Percentiles rank a stretch among this genome's conserved stretches.
phyloP scores from a whole-genome alignment of 1,140 invertebrate genomes.

The Leptinotarsa lineolata region DNA sequence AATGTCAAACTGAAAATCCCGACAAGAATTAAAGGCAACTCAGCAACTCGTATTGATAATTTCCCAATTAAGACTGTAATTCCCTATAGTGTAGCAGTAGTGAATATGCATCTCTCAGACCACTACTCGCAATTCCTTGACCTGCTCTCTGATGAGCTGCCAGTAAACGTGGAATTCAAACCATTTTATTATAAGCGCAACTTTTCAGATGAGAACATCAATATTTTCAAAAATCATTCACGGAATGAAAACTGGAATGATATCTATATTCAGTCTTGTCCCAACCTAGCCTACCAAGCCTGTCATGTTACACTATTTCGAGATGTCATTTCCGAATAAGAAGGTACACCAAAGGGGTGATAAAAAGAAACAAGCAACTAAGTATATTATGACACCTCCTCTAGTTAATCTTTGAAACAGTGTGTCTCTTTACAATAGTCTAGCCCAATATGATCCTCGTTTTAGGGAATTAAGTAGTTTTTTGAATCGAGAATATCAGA shows the following conservation, averaged over 20 bases:
- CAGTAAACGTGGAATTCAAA: slow-evolving; percentile 7
- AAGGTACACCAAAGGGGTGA: too few relatives aligned
- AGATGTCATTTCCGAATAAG: too few relatives aligned
- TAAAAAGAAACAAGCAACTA: too few relatives aligned
- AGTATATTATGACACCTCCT: too few relatives aligned
- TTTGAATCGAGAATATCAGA: slow-evolving; percentile 18
- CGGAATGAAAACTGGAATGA: too few relatives aligned
- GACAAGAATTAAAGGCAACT: slow-evolving; percentile 11
- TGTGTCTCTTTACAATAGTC: slow-evolving; percentile 10
- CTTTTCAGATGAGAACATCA: slow-evolving; percentile 7
- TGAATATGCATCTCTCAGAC: too few relatives aligned
- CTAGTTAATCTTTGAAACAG: slow-evolving; percentile 3
- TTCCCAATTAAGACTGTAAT: slow-evolving; percentile 11
- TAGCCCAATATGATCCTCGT: slow-evolving; percentile 14
- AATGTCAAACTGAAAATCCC: slow-evolving; percentile 9
- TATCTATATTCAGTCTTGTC: too few relatives aligned
- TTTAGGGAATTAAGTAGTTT: slow-evolving; percentile 18
- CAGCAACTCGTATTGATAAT: slow-evolving; percentile 9
- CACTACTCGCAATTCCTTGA: too few relatives aligned
- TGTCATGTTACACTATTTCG: too few relatives aligned
- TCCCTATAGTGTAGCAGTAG: slow-evolving; percentile 9
- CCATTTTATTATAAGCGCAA: slow-evolving; percentile 14
- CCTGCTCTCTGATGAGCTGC: too few relatives aligned
- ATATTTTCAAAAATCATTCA: too few relatives aligned
- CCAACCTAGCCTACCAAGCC: too few relatives aligned